Base-by-base conservation (phyloP, 2,113 vertebrate species). In the Pelecanus crispus region DNA sequence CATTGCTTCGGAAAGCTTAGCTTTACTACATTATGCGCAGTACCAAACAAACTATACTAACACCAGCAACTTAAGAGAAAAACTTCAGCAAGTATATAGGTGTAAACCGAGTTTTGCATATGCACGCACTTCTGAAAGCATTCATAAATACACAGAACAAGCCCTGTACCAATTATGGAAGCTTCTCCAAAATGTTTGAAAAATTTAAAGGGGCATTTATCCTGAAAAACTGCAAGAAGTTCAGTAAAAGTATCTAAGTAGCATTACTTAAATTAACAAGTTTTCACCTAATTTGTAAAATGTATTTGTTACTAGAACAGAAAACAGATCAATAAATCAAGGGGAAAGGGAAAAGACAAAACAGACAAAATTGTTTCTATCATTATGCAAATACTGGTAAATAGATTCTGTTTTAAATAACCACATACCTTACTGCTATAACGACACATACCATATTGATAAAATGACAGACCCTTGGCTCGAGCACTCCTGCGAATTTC, bases 401-500 rank as follows among this genome's bases (percentile, higher is more conserved):
- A 94, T 12, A 70, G 12, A 92, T 29, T 59, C 44, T 59, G 9
- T 74, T 86, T 95, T 45, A 72, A 86, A 92, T 67, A 89, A 72
- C 31, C 32, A 98, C 98, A 55, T 97, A 99, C 98, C 98, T 79
- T 99, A 99, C 58, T 99, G 98, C 86, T 98, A 65, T 17, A 95
- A 87, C 6, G 29, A 88, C 45, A 98, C 98, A 47, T 98, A 99
- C 99, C 99, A 87, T 99, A 99, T 65, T 99, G 99, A 94, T 99
- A 99, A 98, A 99, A 99, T 22, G 99, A 98, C 52, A 99, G 24
- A 62, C 98, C 98, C 34, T 99, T 98, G 71, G 98, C 96, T 58
- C 75, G 98, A 85, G 99, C 98, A 78, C 99, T 99, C 97, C 98
- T 99, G 93, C 98, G 99, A 92, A 99, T 99, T 98, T 99, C 99